Base-by-base conservation (phyloP, 2,888 invertebrate species). In the Dermolepida albohirtum region DNA sequence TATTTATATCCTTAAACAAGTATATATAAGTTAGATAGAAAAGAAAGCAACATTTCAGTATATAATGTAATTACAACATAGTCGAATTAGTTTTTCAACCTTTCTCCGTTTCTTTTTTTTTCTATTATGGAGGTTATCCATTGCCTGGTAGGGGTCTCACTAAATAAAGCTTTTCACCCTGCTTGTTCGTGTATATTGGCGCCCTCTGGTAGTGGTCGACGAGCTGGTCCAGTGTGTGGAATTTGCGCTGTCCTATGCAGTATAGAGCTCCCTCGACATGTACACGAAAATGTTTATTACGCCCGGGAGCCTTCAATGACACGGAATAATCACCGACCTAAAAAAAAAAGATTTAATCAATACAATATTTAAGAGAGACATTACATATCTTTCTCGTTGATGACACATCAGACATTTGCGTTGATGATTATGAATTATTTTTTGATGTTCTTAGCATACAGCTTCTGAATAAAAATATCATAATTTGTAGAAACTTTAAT, bases 271-370 rank as follows among this genome's bases (percentile, higher is more conserved):
- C 93, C 82, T 95, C 95, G 72, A 97, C 96, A 84, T 97, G 97
- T 79, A 99, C 97, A 80, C 98, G 92, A 87, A 99, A 99, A 86
- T 99, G 99, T 84, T 99, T 99, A 88, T 99, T 99, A 77, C 98
- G 92, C 22, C 95, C 95, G 50, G 97, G 95, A 55, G 98, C 98
- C 86, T 98, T 98, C 81, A 99, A 87, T 59, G 98, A 98, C 77
- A 99, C 97, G 11, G 98, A 98, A 86, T 92, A 97, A 85, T 99
- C 98, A 74, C 98, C 99, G 86, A 96, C 92, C 98, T 98, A 86
- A 27, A 86, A 84, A 55, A 72, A 70, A 71, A 69, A 74, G 67
- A 66, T 67, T n/a, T n/a, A n/a, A n/a, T n/a, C n/a, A n/a, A n/a
- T n/a, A n/a, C n/a, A n/a, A n/a, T n/a, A n/a, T n/a, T n/a, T n/a